A percentile compares a stretch with the other conserved stretches of the same genome.
These are phyloP conservation scores for Tuberolachnus salignus DNA, from an alignment of 2,888 invertebrate species.

Conservation along the genomic window DNA sequence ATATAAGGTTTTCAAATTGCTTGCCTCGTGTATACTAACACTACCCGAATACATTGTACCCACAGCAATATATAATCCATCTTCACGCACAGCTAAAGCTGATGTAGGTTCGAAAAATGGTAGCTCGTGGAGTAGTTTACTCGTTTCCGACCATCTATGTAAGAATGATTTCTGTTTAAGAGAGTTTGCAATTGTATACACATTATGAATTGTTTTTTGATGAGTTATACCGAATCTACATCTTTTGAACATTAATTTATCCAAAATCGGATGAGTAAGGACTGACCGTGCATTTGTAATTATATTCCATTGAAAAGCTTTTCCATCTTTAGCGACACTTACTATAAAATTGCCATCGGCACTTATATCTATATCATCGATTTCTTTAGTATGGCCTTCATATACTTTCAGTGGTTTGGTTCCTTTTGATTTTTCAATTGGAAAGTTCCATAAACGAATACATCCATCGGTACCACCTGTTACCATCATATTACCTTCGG, in stretches of 20 bases:
- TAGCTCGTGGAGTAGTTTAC: slow-evolving; percentile 21
- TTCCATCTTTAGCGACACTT: slow-evolving; percentile 87
- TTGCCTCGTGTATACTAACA: slow-evolving; percentile 87
- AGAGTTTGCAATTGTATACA: slow-evolving; percentile 42
- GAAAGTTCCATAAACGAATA: slow-evolving; percentile 87
- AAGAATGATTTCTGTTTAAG: slow-evolving; percentile 32
- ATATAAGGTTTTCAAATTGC: slow-evolving; percentile 78
- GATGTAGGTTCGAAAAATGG: slow-evolving; percentile 74
- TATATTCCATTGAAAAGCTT: slow-evolving; percentile 80
- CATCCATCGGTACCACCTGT: slow-evolving; percentile 91
- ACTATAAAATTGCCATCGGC: slow-evolving; percentile 74
- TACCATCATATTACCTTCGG: slow-evolving; percentile 79
- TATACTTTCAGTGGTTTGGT: slow-evolving; percentile 64
- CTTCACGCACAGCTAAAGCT: slow-evolving; percentile 85
- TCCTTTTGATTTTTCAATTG: slow-evolving; percentile 73
- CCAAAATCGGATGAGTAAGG: slow-evolving; percentile 36
- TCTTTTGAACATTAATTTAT: slow-evolving; percentile 44
- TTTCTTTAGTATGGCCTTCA: slow-evolving; percentile 84
- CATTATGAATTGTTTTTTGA: slow-evolving; percentile 23
- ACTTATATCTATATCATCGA: slow-evolving; percentile 92
- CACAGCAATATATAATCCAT: slow-evolving; percentile 89
- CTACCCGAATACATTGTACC: slow-evolving; percentile 94
- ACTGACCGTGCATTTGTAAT: slow-evolving; percentile 26
- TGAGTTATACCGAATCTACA: slow-evolving; percentile 42
- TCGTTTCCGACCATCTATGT: slow-evolving; percentile 43